Evolutionary conservation across 53 echinoderm and acorn worm genomes (phyloP), one percentile per base, ranked within the genome.

Genomic region (Temnopleurus reevesii): DNA sequence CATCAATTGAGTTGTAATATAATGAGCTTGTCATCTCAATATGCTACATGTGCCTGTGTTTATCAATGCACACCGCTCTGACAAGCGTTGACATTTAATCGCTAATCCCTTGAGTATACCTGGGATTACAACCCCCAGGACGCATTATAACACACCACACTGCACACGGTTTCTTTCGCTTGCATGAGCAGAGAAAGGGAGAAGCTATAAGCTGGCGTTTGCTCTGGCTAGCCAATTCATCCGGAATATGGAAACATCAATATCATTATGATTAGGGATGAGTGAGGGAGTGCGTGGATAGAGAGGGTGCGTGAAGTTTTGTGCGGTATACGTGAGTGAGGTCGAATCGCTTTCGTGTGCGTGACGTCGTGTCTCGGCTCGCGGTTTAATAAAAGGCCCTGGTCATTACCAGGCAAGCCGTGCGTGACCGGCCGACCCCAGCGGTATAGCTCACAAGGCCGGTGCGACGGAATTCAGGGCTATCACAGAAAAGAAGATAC

Each of bases 261-360:
- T 71, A 71, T 71, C n/a, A 71, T 71, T 71, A 71, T 71, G 71
- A 71, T 71, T 71, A 71, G 41, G 71, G 71, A 10, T 71, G 60
- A 21, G 8, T 71, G 71, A n/a, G n/a, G n/a, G n/a, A n/a, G n/a
- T n/a, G n/a, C n/a, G n/a, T n/a, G n/a, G n/a, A n/a, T n/a, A n/a
- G n/a, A n/a, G n/a, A n/a, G n/a, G n/a, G n/a, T n/a, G n/a, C n/a
- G n/a, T n/a, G n/a, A n/a, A n/a, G n/a, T n/a, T n/a, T n/a, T 65
- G 65, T 8, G 65, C 19, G 35, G 19, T n/a, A 19, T 17, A 35
- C 6, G 65, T 17, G 65, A 65, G 34, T 17, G 17, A 17, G 3
- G 64, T 30, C 8, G 38, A 26, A 23, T 38, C 27, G 71, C 71
- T 71, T 43, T 38, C 41, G 71, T 43, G 21, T 21, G 19, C 38